Evolutionary conservation across 2,888 invertebrate species (phyloP), one percentile per base, ranked within the genome.

Genomic region (Agrilus cyanescens): DNA sequence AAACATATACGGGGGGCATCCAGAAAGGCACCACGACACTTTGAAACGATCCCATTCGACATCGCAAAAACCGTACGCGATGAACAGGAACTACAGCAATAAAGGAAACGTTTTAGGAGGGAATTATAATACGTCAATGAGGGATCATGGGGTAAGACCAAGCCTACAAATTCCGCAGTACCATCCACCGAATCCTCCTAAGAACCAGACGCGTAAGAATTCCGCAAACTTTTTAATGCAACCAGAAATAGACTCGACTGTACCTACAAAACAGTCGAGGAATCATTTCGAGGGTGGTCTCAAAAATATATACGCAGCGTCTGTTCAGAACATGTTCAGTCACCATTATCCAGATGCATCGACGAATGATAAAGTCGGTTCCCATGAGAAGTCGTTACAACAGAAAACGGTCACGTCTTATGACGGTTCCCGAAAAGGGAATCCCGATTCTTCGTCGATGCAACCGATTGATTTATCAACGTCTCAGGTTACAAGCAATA

Each of bases 141-240:
- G 42, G 46, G 13, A 53, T 45, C 39, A 48, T 51, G 31, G 53
- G 56, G 43, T 10, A 10, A 25, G 25, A 10, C 45, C 52, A 7
- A 55, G 56, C 35, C 47, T 62, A 39, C 62, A 61, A 49, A 53
- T 58, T 42, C 59, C 61, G 4, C 61, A 59, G 12, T 62, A 56
- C 46, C 58, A 57, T 48, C 54, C 59, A 29, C 50, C 54, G 32
- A 40, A 52, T 15, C 15, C 47, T 12, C 45, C 43, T 52, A 68
- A 71, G 35, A 69, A 72, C 49, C 72, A 76, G 46, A 77, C 77
- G 32, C 67, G 77, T 51, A 74, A 76, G 45, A 75, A 46, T 25
- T 25, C 25, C 25, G 25, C 25, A 8, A 25, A 10, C 25, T 25
- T 25, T 25, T 10, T 25, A 10, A 25, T 25, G 25, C 25, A 25